Evolutionary conservation across 92 coral and sea anemone species (phyloP), one percentile per base, ranked within the genome.

Genomic region (Zoanthus solanderi): DNA sequence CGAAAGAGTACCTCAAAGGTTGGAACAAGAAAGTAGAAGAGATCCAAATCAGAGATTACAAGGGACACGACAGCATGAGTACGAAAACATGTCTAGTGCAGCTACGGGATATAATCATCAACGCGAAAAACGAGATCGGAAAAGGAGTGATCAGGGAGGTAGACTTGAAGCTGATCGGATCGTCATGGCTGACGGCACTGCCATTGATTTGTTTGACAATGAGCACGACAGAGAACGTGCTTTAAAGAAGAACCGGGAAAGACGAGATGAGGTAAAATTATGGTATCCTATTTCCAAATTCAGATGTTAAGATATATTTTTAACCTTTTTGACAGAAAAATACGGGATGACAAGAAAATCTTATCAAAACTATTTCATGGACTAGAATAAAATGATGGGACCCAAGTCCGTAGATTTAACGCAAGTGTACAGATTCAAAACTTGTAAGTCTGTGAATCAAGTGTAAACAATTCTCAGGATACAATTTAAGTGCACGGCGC

Each of bases 121-220:
- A 28, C 45, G 75, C 0, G 84, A 87, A 72, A 75, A 91, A 11
- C 94, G 92, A 30, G 76, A 92, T 3, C 82, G 46, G n/a, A 46
- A 31, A 16, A 53, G n/a, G 47, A 73, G 87, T 84, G 84, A 92
- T 37, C 93, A 89, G 37, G 96, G 98, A 56, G 98, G 98, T 5
- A 83, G 98, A 69, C 50, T 95, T 67, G 98, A 95, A 69, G 54
- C 91, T 18, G 98, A 97, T 75, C 90, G 95, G 87, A 97, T 97
- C 17, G 94, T 94, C 48, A 87, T 97, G 94, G 99, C 98, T 13
- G 99, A 97, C 88, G 99, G 99, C 9, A 97, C 99, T 10, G 98
- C 93, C 6, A 97, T 97, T 56, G 94, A 92, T 57, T 88, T 96
- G 83, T 95, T 94, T 88, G 98, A 97, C 29, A 91, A 95, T 23